Conservation (phyloP, 2,888 invertebrate species). For the Drosophila lutescens region DNA sequence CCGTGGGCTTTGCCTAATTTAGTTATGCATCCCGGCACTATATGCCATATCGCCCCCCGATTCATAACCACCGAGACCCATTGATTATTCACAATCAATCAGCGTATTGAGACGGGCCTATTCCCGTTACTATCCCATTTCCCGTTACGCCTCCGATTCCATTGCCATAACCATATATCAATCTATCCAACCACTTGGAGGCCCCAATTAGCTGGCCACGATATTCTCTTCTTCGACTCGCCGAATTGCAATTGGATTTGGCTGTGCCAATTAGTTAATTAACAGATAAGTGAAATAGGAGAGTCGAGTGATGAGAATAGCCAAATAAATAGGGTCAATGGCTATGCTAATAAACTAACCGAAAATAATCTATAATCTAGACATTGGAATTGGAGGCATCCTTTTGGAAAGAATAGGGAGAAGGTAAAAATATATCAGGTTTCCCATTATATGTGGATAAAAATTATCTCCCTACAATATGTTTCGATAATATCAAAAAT, state of each 20-base stretch:
- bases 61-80: conserved; percentile 35
- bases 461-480: no score
- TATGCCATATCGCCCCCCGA: neutral
- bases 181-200: conserved; percentile 5
- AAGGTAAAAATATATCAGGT: no score
- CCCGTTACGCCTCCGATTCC: conserved; percentile 28
- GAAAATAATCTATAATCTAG: no score
- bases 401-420: no score
- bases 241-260: conserved; percentile 30
- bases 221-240: conserved; percentile 15
- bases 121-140: conserved; percentile 21
- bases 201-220: conserved; percentile 34
- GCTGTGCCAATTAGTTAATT: conserved; percentile 69
- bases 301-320: neutral
- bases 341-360: neutral
- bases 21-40: conserved; percentile 57
- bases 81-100: conserved; percentile 61
- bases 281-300: conserved; percentile 44
- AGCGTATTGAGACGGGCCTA: conserved; percentile 52
- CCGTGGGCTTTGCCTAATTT: conserved; percentile 55
- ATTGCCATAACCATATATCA: conserved; percentile 10
- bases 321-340: neutral
- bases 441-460: no score
- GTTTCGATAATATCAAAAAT: no score
- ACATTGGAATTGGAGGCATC: no score